Evolutionary conservation across 2,113 vertebrate genomes (phyloP).

Genomic region (Campylomormyrus numenius): DNA sequence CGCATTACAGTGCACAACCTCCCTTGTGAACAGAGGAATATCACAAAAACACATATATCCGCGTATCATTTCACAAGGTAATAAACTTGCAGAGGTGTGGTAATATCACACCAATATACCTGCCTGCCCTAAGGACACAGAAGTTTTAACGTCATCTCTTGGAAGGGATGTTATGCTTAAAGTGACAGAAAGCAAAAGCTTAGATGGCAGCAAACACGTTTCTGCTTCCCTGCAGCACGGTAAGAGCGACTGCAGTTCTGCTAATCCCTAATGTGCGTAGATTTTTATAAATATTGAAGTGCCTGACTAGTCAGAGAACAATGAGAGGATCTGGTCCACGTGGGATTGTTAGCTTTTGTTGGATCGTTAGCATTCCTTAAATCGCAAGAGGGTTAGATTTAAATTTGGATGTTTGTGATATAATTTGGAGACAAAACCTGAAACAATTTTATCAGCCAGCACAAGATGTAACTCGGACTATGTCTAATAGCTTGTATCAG

Average conservation of each 20-base stretch:
- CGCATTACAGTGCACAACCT: not conserved
- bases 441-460: not conserved
- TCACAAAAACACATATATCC: not conserved
- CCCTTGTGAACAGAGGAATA: not conserved
- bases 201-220: not conserved
- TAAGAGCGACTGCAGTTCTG: not conserved
- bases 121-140: not conserved
- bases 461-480: not conserved
- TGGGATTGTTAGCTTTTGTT: not conserved
- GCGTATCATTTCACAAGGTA: not conserved
- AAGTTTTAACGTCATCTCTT: not conserved
- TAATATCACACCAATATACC: not conserved
- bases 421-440: not conserved
- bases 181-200: not conserved
- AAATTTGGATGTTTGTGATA: not conserved
- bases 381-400: not conserved
- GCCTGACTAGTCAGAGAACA: not conserved
- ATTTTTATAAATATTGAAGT: not conserved
- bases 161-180: not conserved
- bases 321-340: not conserved
- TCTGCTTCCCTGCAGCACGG: not conserved
- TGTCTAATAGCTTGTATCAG: not conserved
- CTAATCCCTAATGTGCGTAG: not conserved
- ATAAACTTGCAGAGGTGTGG: not conserved
- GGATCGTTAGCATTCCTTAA: not conserved